A percentile compares a stretch with the other conserved stretches of the same genome.
Conservation (phyloP, 2,888 invertebrate genomes). For the Melanophora roralis region DNA sequence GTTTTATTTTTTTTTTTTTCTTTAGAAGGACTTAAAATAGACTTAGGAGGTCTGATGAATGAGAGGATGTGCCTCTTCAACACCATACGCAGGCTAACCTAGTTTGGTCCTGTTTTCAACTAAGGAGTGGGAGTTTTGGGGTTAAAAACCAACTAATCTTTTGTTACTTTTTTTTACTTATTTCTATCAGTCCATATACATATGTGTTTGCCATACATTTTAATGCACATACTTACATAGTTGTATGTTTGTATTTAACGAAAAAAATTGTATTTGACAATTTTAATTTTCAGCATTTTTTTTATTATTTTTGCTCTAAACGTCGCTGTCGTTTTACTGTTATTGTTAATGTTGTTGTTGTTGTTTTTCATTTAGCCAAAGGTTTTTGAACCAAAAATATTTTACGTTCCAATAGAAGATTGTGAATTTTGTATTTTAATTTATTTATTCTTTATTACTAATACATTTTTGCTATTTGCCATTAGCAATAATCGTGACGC, state of each 20-base stretch:
- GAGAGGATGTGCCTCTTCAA: too few relatives aligned
- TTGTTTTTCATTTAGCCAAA: background rate
- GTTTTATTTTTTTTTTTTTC: too few relatives aligned
- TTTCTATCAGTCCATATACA: background rate
- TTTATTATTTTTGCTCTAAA: background rate
- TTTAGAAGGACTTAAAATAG: too few relatives aligned
- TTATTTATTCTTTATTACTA: background rate
- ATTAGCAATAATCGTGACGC: too few relatives aligned
- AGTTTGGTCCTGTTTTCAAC: background rate
- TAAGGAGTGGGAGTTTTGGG: background rate
- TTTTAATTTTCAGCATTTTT: background rate
- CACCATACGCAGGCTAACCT: too few relatives aligned
- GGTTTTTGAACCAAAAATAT: slow-evolving; percentile 44
- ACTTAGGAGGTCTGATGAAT: too few relatives aligned
- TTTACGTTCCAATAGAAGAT: slow-evolving; percentile 15
- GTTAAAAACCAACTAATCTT: slow-evolving; percentile 50
- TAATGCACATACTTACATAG: too few relatives aligned
- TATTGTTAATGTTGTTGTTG: too few relatives aligned
- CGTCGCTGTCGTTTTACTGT: background rate
- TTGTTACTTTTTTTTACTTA: slow-evolving; percentile 1
- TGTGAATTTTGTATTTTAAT: slow-evolving; percentile 5
- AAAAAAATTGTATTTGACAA: slow-evolving; percentile 25
- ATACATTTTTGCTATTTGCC: background rate
- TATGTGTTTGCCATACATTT: background rate
- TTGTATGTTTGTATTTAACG: background rate